Evolutionary conservation across 2,797 vertebrate species (phyloP), one percentile per base, ranked within the genome.

Genomic region (Pygocentrus nattereri): DNA sequence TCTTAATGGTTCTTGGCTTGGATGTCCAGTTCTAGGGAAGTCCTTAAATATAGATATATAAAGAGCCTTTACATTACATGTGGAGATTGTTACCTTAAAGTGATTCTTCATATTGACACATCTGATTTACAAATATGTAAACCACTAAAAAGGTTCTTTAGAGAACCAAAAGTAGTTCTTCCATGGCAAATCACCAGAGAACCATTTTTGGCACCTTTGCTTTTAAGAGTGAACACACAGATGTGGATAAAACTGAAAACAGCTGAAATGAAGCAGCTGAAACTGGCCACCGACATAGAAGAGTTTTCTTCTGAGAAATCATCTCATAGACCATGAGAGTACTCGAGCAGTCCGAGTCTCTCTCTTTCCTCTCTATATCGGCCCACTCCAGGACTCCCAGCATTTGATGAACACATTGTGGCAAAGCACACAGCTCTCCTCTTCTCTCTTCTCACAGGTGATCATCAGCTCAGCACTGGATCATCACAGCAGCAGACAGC

Each of bases 401-500:
- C 3, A 21, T 54, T 58, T 81, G 74, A 81, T 72, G 68, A 82
- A 78, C 68, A 77, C 68, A 82, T 76, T 71, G 80, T 77, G 74
- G 80, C 71, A 72, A 70, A 77, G 56, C 79, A 80, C 70, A 73
- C 27, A 56, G 61, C 67, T 83, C 75, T 74, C 25, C 74, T 50
- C 49, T 18, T 18, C 61, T 16, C 59, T 62, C 59, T 74, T 80
- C 69, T 74, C 61, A 5, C 71, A 80, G 78, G 76, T 79, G 73
- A 82, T 68, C 67, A 79, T 82, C 79, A 73, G 52, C 68, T 80
- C 80, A 75, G 74, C 82, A 79, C 64, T 64, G 56, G 69, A 80
- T 81, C 72, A 62, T 81, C 75, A 79, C 15, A 72, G 65, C 52
- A 83, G 61, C 83, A 79, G 78, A 80, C 81, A 80, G 62, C 47